Conservation (phyloP, 2,797 vertebrate genomes). For the Gorsachius magnificus region DNA sequence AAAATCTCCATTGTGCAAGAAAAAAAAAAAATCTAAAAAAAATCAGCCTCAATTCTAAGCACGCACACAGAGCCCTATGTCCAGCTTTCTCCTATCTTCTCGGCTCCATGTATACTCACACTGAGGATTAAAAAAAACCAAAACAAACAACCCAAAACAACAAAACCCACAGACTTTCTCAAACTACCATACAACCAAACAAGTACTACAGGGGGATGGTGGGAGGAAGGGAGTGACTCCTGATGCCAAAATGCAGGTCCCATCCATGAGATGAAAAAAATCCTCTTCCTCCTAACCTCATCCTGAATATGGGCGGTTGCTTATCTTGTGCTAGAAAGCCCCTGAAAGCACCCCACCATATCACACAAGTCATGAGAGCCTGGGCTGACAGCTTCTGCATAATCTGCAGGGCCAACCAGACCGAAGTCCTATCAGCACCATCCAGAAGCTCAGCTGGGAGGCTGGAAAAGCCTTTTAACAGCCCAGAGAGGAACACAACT, state of each 20-base stretch:
- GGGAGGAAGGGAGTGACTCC: not conserved
- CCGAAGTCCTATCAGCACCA: constrained; percentile 23
- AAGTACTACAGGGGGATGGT: not conserved
- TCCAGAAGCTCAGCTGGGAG: constrained; percentile 21
- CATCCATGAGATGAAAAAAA: not conserved
- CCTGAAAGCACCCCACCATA: not conserved
- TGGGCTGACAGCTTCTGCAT: constrained; percentile 9
- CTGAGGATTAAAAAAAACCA: not conserved
- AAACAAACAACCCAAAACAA: not conserved
- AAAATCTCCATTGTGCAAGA: not conserved
- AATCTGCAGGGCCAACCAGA: constrained; percentile 4
- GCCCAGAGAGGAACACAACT: not conserved
- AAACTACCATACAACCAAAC: not conserved
- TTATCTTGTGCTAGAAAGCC: not conserved
- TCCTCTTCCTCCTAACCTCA: not conserved
- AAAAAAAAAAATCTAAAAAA: not conserved
- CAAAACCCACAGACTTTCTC: not conserved
- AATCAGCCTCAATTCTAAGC: not conserved
- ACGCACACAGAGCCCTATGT: not conserved
- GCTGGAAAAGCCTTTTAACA: not conserved
- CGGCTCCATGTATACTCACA: not conserved
- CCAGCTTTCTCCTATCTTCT: not conserved
- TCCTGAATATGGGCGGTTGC: not conserved
- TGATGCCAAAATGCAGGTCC: not conserved
- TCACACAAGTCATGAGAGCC: not conserved